These are phyloP conservation scores for Geopemphigus sp. DNA, from an alignment of 1,140 invertebrate species.

Conservation along the genomic window DNA sequence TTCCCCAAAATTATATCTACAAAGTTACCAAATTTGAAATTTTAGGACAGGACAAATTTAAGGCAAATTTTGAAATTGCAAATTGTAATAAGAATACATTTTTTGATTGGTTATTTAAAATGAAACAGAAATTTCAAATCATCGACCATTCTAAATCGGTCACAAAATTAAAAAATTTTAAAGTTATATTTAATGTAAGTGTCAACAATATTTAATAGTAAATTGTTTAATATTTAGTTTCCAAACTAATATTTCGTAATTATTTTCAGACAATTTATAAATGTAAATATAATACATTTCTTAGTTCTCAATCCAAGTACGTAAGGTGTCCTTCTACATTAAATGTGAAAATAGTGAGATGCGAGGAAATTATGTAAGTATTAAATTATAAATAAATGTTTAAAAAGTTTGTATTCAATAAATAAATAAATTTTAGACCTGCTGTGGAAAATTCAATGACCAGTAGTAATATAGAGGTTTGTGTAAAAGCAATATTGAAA, in stretches of 20 bases:
- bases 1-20: slow-evolving; percentile 1
- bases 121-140: neutral
- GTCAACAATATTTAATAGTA: neutral
- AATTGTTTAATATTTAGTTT: neutral
- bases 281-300: slow-evolving; percentile 25
- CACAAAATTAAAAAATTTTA: neutral
- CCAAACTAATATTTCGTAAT: neutral
- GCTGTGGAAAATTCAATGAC: slow-evolving; percentile 10
- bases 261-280: slow-evolving; percentile 27
- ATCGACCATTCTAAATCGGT: slow-evolving; percentile 12
- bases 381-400: neutral
- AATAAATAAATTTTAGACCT: slow-evolving; percentile 7
- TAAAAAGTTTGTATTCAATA: neutral
- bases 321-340: neutral
- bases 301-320: neutral
- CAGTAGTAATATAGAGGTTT: neutral
- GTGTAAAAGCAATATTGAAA: slow-evolving; percentile 11
- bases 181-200: slow-evolving; percentile 22
- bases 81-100: neutral
- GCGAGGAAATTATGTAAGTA: slow-evolving; percentile 15
- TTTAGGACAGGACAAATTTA: neutral
- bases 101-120: neutral
- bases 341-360: slow-evolving; percentile 18
- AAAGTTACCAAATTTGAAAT: neutral
- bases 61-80: slow-evolving; percentile 16